A percentile compares a stretch with the other conserved stretches of the same genome.
These are phyloP conservation scores for Patella vulgata DNA, from an alignment of 1,140 invertebrate species.

Conservation along the genomic window DNA sequence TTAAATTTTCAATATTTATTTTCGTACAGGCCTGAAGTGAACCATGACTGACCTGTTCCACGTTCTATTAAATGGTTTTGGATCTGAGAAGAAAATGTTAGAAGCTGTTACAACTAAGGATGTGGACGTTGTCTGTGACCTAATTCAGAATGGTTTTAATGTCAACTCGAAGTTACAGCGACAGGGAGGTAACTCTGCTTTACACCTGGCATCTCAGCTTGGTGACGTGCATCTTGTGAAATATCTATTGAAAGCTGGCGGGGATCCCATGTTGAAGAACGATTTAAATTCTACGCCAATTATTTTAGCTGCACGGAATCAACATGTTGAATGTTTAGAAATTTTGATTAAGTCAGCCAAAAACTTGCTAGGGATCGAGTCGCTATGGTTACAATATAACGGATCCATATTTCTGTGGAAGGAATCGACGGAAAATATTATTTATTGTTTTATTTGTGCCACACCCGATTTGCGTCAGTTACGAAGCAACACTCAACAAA, in stretches of 20 bases:
- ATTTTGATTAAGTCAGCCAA: not conserved
- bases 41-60: not conserved
- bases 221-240: not conserved
- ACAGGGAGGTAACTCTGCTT: constrained; percentile 7
- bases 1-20: too few species aligned
- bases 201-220: constrained; percentile 4
- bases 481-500: constrained; percentile 6
- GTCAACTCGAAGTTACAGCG: constrained; percentile 4
- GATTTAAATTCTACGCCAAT: constrained; percentile 9
- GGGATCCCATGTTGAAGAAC: constrained; percentile 6
- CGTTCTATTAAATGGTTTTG: not conserved
- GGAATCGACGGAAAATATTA: not conserved
- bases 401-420: constrained; percentile 9
- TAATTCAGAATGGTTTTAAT: constrained; percentile 6
- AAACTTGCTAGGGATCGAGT: not conserved
- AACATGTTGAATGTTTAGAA: constrained; percentile 3
- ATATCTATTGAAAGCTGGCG: not conserved
- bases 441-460: not conserved
- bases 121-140: not conserved
- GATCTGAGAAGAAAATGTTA: constrained; percentile 8
- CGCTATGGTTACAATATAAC: constrained; percentile 4
- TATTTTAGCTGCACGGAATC: not conserved
- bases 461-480: constrained; percentile 3
- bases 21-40: too few species aligned
- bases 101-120: constrained; percentile 4